phyloP scores from a whole-genome alignment of 2,888 invertebrate species.

The Nineta flava region DNA sequence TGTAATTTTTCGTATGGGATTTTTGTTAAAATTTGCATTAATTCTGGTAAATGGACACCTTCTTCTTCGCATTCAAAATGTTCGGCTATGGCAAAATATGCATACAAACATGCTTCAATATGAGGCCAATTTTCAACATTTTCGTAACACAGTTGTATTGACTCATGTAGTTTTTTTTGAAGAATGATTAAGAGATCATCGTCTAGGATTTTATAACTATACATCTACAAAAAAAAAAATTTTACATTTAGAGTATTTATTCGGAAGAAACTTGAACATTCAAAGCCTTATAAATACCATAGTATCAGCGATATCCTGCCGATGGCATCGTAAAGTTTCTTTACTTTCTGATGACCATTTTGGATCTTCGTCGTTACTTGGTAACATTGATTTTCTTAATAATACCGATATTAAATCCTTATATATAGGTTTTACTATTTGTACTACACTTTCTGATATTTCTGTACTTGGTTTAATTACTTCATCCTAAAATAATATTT shows the following conservation, averaged over 20 bases:
- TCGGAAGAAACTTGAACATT: too few species aligned
- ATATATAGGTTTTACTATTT: slow-evolving; percentile 60
- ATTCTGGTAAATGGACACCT: slow-evolving; percentile 35
- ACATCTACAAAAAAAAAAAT: slow-evolving; percentile 39
- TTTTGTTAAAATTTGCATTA: slow-evolving; percentile 42
- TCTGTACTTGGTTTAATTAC: slow-evolving; percentile 33
- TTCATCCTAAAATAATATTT: slow-evolving; percentile 36
- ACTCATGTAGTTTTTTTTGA: slow-evolving; percentile 41
- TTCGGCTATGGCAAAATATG: slow-evolving; percentile 45
- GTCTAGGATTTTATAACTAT: slow-evolving; percentile 71
- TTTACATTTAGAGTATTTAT: not conserved
- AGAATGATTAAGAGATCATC: slow-evolving; percentile 56
- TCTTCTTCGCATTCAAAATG: slow-evolving; percentile 39
- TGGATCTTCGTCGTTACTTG: slow-evolving; percentile 33
- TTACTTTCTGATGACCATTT: slow-evolving; percentile 62
- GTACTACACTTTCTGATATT: slow-evolving; percentile 31
- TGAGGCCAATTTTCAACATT: slow-evolving; percentile 35
- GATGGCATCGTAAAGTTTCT: slow-evolving; percentile 72
- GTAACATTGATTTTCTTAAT: slow-evolving; percentile 64
- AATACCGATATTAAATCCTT: slow-evolving; percentile 59
- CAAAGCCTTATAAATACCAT: slow-evolving; percentile 42
- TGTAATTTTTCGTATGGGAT: slow-evolving; percentile 45
- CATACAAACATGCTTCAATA: slow-evolving; percentile 48
- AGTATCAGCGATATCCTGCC: slow-evolving; percentile 75
- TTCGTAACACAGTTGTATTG: slow-evolving; percentile 29